phyloP scores from a whole-genome alignment of 2,113 vertebrate genomes.

The Uropsilus gracilis region DNA sequence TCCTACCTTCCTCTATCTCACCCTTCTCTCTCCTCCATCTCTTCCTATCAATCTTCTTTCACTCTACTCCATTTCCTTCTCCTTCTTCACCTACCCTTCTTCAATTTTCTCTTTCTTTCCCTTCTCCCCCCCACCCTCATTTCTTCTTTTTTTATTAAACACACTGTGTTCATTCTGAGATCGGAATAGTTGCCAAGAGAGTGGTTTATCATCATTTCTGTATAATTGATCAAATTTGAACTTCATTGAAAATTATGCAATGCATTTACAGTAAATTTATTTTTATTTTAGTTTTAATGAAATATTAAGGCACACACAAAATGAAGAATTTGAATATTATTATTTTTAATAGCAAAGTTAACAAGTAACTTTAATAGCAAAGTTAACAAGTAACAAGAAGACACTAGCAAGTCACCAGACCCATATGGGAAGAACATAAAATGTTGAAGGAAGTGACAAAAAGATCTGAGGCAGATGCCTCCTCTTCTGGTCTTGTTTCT shows the following conservation, averaged over 20 bases:
- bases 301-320: neutral
- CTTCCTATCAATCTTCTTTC: neutral
- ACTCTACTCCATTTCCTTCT: too few species aligned
- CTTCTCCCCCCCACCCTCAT: too few species aligned
- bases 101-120: neutral
- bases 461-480: neutral
- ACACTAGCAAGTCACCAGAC: neutral
- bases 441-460: neutral
- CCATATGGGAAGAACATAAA: neutral
- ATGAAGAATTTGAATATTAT: neutral
- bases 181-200: neutral
- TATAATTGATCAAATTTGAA: slow-evolving; percentile 3
- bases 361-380: slow-evolving; percentile 10
- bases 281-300: neutral
- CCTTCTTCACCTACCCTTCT: neutral
- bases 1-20: neutral
- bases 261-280: slow-evolving; percentile 14
- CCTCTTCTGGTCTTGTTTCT: slow-evolving; percentile 11
- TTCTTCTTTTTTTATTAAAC: neutral
- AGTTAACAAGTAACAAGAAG: neutral
- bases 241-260: slow-evolving; percentile 11
- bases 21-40: neutral
- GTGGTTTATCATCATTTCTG: neutral
- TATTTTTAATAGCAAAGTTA: neutral
- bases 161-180: neutral